These are phyloP conservation scores for Motacilla alba DNA, from an alignment of 2,113 vertebrate genomes.

Conservation along the genomic window DNA sequence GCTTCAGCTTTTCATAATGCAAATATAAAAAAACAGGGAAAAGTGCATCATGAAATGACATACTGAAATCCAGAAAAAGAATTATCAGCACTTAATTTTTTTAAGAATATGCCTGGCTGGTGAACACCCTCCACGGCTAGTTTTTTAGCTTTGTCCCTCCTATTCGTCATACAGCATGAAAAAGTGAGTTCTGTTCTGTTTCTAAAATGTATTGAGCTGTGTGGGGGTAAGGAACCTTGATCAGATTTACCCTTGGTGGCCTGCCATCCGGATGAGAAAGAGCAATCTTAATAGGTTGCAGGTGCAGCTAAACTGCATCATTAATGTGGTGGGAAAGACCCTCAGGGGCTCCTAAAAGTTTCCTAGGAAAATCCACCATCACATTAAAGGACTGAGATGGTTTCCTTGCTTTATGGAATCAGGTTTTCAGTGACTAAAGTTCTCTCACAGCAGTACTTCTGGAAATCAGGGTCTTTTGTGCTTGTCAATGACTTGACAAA, in stretches of 20 bases:
- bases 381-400: neutral
- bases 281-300: slow-evolving; percentile 1
- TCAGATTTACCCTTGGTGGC: neutral
- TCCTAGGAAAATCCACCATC: neutral
- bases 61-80: neutral
- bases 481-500: neutral
- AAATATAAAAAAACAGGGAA: neutral
- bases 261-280: neutral
- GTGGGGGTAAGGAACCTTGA: neutral
- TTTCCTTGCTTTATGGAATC: neutral
- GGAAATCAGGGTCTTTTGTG: neutral
- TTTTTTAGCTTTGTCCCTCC: neutral
- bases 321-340: neutral
- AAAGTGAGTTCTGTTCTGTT: neutral
- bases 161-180: neutral
- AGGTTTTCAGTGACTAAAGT: neutral
- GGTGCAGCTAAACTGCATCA: neutral
- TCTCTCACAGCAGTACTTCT: neutral
- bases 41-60: neutral
- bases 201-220: neutral
- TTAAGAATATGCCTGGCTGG: neutral
- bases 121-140: rapidly evolving
- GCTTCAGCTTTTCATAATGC: neutral
- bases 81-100: neutral
- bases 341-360: neutral